phyloP scores from a whole-genome alignment of 2,888 invertebrate species.

The Aphodius granarius region DNA sequence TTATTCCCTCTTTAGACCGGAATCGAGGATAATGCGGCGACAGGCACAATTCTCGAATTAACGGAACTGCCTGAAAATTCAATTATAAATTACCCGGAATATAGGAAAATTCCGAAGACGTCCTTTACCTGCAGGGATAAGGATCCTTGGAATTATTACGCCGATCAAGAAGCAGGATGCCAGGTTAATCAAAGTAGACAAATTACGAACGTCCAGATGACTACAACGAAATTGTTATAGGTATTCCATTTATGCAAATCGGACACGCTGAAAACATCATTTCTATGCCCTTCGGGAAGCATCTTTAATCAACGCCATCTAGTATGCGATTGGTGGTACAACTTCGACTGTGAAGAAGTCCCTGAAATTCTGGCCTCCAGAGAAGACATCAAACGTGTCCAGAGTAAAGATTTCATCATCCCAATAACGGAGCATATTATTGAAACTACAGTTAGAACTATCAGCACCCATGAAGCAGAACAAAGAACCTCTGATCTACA shows the following conservation, averaged over 20 bases:
- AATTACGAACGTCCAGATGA: neutral
- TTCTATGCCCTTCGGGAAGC: conserved; percentile 60
- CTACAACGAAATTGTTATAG: conserved; percentile 42
- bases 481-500: neutral
- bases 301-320: conserved; percentile 59
- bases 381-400: neutral
- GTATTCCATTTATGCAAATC: conserved; percentile 58
- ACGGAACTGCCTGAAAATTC: conserved; percentile 53
- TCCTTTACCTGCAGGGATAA: conserved; percentile 54
- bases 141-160: conserved; percentile 32
- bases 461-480: neutral
- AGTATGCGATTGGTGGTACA: conserved; percentile 62
- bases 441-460: neutral
- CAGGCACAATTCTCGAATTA: neutral
- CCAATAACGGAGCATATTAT: neutral
- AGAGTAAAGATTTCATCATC: neutral
- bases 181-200: conserved; percentile 21
- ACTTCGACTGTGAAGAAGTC: conserved; percentile 52
- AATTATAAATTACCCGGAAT: conserved; percentile 57
- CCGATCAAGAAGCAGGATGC: conserved; percentile 31
- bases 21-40: neutral
- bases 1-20: neutral
- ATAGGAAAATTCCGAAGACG: conserved; percentile 53
- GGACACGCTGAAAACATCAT: conserved; percentile 54
- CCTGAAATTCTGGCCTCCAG: neutral